A percentile compares a stretch with the other conserved stretches of the same genome.
Evolutionary conservation across 2,113 vertebrate genomes (phyloP).

Genomic region (pig (Sus scrofa)): T2T-Sscrofa CM000822.6:62949001-62949500

Average conservation of each 20-base stretch:
- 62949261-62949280: too few relatives aligned
- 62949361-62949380: background rate
- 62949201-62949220: too few relatives aligned
- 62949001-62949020: background rate
- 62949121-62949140: background rate
- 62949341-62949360: background rate
- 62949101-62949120: background rate
- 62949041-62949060: background rate
- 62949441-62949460: background rate
- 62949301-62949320: background rate
- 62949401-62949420: background rate
- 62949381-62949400: background rate
- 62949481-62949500: background rate
- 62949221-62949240: too few relatives aligned
- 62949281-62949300: too few relatives aligned
- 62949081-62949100: background rate
- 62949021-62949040: background rate
- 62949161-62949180: background rate
- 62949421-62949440: background rate
- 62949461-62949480: background rate
- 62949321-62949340: background rate
- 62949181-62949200: too few relatives aligned
- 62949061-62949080: background rate
- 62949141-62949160: background rate
- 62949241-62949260: too few relatives aligned